Base-by-base conservation (phyloP, 2,797 vertebrate species). In the Botia almorhae region DNA sequence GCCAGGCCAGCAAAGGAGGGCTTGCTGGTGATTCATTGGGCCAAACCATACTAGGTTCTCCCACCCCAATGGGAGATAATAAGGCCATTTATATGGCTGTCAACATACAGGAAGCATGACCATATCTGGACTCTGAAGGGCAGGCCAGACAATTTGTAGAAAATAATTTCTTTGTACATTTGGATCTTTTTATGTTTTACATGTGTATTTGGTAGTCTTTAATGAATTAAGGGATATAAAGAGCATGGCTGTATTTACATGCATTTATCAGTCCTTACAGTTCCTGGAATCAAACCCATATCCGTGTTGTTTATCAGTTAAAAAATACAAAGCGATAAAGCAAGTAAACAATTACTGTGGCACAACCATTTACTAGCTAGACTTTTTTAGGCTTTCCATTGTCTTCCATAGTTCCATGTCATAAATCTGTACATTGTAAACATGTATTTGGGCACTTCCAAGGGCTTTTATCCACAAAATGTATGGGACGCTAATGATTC, bases 21-120 rank as follows among this genome's bases (percentile, higher is more conserved):
- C 86, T 85, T 89, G 87, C 87, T 87, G 82, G 83, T 93, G 91
- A 94, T 94, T 91, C 90, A 93, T 93, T 91, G 89, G 89, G 87
- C 88, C 85, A 43, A 90, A 89, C 89, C 88, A 87, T 88, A 85
- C 88, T 88, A 79, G 81, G 86, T 87, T 91, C 84, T 88, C 87
- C 90, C 90, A 88, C 90, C 90, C 88, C 87, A 85, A 88, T 90
- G 89, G 91, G 90, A 89, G 90, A 89, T 90, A 89, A 91, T 91
- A 88, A 84, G 69, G 88, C 87, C 91, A 93, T 94, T 93, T 93
- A 92, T 94, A 93, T 92, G 90, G 83, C 83, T 83, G 76, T 88
- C 87, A 89, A 79, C 75, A 69, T 70, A 85, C 69, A 79, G 85
- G 81, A 89, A 84, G 73, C 78, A 69, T 19, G 70, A 71, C 76